A percentile compares a stretch with the other conserved stretches of the same genome.
Evolutionary conservation across 2,888 invertebrate genomes (phyloP).

Genomic region (Meganola albula): DNA sequence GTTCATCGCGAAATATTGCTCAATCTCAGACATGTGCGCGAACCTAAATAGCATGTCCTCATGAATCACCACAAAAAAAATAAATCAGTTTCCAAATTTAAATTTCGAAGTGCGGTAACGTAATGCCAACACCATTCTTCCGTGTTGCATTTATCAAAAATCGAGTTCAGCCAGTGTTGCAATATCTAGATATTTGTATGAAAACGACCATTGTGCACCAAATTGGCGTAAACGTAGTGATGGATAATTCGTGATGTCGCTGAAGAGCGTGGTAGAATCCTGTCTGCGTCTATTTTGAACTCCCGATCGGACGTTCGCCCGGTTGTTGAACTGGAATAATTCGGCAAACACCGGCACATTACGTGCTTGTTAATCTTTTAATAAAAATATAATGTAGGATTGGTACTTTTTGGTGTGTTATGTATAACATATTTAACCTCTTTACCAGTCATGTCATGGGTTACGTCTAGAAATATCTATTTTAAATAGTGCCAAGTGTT

Average conservation of each 20-base stretch:
- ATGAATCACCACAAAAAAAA: constrained; percentile 31
- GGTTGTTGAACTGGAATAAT: constrained; percentile 77
- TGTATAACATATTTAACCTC: no score
- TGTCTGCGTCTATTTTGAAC: constrained; percentile 72
- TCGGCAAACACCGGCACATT: constrained; percentile 73
- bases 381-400: no score
- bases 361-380: constrained; percentile 63
- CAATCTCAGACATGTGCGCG: constrained; percentile 49
- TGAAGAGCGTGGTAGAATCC: constrained; percentile 44
- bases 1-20: constrained; percentile 64
- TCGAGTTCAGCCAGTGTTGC: constrained; percentile 6
- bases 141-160: constrained; percentile 28
- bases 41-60: constrained; percentile 32
- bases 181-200: constrained; percentile 16
- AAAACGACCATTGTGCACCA: constrained; percentile 11
- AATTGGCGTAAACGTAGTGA: constrained; percentile 11
- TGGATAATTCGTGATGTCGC: constrained; percentile 23
- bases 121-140: constrained; percentile 26
- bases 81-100: constrained; percentile 24
- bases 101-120: constrained; percentile 25
- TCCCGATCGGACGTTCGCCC: constrained; percentile 66
- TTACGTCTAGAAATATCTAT: constrained; percentile 12
- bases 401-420: no score
- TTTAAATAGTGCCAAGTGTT: constrained; percentile 20
- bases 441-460: no score